phyloP scores from a whole-genome alignment of 1,140 invertebrate genomes.

The Bombus terrestris region DNA sequence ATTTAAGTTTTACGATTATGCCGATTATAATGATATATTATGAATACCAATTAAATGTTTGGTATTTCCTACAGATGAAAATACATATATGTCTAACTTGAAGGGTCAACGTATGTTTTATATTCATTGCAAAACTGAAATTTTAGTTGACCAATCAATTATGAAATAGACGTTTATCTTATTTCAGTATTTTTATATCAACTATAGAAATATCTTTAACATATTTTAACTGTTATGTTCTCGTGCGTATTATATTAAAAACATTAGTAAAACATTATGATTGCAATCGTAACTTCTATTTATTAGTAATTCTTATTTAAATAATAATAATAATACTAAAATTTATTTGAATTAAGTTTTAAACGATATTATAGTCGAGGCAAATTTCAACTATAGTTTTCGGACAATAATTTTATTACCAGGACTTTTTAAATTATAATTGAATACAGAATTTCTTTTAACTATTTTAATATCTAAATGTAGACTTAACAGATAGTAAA shows the following conservation, averaged over 20 bases:
- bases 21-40: not conserved
- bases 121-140: not conserved
- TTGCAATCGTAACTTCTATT: too few relatives aligned
- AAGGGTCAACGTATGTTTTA: not conserved
- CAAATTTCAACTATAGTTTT: not conserved
- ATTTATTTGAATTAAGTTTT: not conserved
- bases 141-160: not conserved
- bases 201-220: not conserved
- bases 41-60: not conserved
- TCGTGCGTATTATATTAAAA: not conserved
- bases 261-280: too few relatives aligned
- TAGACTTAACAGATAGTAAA: not conserved
- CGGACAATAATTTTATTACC: not conserved
- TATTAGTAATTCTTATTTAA: too few relatives aligned
- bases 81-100: not conserved
- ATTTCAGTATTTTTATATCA: not conserved
- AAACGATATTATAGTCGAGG: not conserved
- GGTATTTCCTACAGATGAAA: constrained; percentile 2
- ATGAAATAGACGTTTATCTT: not conserved
- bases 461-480: too few relatives aligned
- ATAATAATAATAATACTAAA: constrained; percentile 1
- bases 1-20: not conserved
- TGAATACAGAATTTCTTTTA: not conserved
- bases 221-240: not conserved
- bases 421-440: not conserved